Evolutionary conservation across 2,797 vertebrate species (phyloP), one percentile per base, ranked within the genome.

Genomic region (Labeo calbasu): DNA sequence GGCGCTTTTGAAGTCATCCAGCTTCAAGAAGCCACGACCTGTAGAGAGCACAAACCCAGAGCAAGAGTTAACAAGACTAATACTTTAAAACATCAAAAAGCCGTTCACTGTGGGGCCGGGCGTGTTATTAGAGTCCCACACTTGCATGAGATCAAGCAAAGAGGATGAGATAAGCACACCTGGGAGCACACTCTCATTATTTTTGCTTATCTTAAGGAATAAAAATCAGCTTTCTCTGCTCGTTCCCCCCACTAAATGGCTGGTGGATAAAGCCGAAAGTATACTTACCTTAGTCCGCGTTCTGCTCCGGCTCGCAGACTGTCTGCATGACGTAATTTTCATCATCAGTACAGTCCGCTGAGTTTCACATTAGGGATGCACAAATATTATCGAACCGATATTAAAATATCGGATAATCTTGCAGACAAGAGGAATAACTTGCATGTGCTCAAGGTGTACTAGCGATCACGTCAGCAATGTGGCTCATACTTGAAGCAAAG

Each of bases 1-100:
- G 3, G 90, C 91, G 85, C 88, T 93, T 84, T 91, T 91, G 88
- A 96, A 96, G 91, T 95, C 94, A 86, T 96, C 91, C 80, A 93
- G 85, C 79, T 92, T 93, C 73, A 96, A 91, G 92, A 95, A 95
- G 66, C 91, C 90, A 87, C 84, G 93, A 86, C 90, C 91, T 96
- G 91, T 59, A 61, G 40, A 61, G 43, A 84, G 63, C 19, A 46
- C 66, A 84, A 71, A 83, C 5, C 23, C 28, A 59, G 23, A 86
- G 59, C 70, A 61, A 43, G 51, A 46, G 68, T 82, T 85, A 85
- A 66, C 23, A 69, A 81, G 46, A 55, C 43, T 48, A 65, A 69
- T 32, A 79, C 25, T 70, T 70, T 66, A 79, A 83, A 65, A 63
- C 86, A 72, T 84, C 72, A 77, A 80, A 80, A 79, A 25, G 40